Percentiles rank a stretch among this genome's conserved stretches.
phyloP scores from a whole-genome alignment of 2,797 vertebrate species.

The Lateolabrax maculatus region DNA sequence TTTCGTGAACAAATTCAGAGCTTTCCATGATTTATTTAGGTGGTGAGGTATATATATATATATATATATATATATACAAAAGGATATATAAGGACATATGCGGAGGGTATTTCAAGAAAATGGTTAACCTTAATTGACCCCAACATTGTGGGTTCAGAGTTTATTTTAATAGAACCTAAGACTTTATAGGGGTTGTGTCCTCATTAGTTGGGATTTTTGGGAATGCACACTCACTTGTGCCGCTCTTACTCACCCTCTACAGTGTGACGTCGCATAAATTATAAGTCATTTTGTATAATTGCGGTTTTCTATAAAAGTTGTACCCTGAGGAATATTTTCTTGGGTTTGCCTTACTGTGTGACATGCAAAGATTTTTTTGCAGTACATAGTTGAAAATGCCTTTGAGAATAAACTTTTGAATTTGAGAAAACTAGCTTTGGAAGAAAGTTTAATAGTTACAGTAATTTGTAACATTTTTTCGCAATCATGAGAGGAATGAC shows the following conservation, averaged over 20 bases:
- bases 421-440: background rate
- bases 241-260: slow-evolving; percentile 31
- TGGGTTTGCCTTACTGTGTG: slow-evolving; percentile 29
- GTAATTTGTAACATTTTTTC: background rate
- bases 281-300: slow-evolving; percentile 40
- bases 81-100: background rate
- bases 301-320: slow-evolving; percentile 51
- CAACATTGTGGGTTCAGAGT: slow-evolving; percentile 1
- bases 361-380: slow-evolving; percentile 7
- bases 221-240: slow-evolving; percentile 18
- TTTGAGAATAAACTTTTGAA: slow-evolving; percentile 10
- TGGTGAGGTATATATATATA: background rate
- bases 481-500: background rate
- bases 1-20: background rate
- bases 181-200: slow-evolving; percentile 37
- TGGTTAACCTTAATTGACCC: slow-evolving; percentile 40
- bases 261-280: slow-evolving; percentile 34
- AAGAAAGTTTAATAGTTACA: background rate
- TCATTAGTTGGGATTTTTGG: slow-evolving; percentile 35
- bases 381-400: background rate
- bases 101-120: slow-evolving; percentile 34
- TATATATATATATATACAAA: slow-evolving; percentile 17
- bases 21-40: slow-evolving; percentile 15
- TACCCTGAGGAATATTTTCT: slow-evolving; percentile 14
- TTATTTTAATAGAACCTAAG: slow-evolving; percentile 4